A percentile compares a stretch with the other conserved stretches of the same genome.
These are phyloP conservation scores for Eutrigla gurnardus DNA, from an alignment of 2,797 vertebrate genomes.

Conservation along the genomic window DNA sequence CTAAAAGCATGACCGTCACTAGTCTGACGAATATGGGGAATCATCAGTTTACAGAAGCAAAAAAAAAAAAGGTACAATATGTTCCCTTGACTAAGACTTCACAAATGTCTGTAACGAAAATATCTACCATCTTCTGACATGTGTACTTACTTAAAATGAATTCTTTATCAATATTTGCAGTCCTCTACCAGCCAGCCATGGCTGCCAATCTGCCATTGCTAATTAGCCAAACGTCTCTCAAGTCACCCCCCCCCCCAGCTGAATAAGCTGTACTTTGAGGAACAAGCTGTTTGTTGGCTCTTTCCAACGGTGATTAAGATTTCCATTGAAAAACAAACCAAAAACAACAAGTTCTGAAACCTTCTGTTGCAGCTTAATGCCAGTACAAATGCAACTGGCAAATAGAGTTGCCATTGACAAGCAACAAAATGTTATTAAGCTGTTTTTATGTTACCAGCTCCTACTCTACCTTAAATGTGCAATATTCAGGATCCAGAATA, in stretches of 20 bases:
- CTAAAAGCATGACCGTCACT: neutral
- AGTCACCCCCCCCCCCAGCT: neutral
- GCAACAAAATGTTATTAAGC: neutral
- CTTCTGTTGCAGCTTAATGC: slow-evolving; percentile 4
- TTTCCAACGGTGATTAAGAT: neutral
- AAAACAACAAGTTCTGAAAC: slow-evolving; percentile 1
- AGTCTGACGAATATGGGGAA: neutral
- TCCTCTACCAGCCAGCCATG: neutral
- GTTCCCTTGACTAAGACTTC: neutral
- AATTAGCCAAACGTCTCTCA: slow-evolving; percentile 2
- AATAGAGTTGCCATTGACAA: neutral
- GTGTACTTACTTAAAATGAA: neutral
- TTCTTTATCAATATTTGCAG: neutral
- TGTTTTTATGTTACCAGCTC: neutral
- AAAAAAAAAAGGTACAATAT: neutral
- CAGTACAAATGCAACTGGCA: slow-evolving; percentile 5
- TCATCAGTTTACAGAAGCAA: neutral
- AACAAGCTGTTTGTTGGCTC: slow-evolving; percentile 38
- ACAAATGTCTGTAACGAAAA: slow-evolving; percentile 3
- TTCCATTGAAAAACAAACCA: slow-evolving; percentile 16
- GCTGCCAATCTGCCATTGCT: neutral
- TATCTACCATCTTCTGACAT: neutral
- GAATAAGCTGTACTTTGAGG: slow-evolving; percentile 35
- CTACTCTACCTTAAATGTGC: neutral
- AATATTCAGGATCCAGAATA: no score